phyloP scores from a whole-genome alignment of 2,797 vertebrate species.

The Sebastes iracundus region DNA sequence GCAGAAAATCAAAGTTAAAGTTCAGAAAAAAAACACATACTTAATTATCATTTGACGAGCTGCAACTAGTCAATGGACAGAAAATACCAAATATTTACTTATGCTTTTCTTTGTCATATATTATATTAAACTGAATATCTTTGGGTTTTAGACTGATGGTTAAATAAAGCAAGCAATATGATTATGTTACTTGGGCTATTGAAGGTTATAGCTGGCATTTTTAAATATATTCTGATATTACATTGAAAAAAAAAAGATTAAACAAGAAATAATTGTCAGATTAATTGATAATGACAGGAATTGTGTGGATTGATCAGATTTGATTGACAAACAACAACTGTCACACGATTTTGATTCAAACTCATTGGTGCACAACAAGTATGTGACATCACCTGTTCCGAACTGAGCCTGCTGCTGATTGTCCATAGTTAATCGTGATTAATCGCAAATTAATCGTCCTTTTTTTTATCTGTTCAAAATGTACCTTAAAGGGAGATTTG shows the following conservation, averaged over 20 bases:
- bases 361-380: not conserved
- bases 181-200: not conserved
- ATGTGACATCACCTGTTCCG: not conserved
- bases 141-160: not conserved
- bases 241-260: fast-evolving
- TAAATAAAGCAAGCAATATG: not conserved
- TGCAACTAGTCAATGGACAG: not conserved
- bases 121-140: not conserved
- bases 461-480: too few relatives aligned
- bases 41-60: not conserved
- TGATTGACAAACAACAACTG: not conserved
- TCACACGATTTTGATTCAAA: not conserved
- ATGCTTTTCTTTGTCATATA: not conserved
- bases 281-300: too few relatives aligned
- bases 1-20: not conserved
- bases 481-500: too few relatives aligned
- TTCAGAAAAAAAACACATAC: not conserved
- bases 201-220: too few relatives aligned
- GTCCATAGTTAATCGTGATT: too few relatives aligned
- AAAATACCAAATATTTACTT: not conserved
- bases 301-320: not conserved
- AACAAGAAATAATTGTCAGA: fast-evolving
- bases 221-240: not conserved
- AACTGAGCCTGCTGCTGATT: not conserved
- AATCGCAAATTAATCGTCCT: too few relatives aligned